Percentiles rank a stretch among this genome's conserved stretches.
Conservation (phyloP, 2,797 vertebrate genomes). For the Gephyroberyx darwinii region DNA sequence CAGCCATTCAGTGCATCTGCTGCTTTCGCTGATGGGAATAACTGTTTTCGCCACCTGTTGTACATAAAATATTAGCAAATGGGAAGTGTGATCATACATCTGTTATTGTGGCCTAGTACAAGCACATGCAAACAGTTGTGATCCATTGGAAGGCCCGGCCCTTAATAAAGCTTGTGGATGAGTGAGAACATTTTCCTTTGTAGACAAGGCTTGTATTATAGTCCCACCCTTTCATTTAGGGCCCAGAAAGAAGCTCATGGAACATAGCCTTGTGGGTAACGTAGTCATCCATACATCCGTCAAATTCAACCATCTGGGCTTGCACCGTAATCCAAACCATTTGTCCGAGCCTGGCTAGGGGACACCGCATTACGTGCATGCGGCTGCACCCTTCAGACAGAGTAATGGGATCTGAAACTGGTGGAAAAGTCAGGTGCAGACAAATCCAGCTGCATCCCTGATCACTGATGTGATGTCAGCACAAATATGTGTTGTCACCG, state of each 20-base stretch:
- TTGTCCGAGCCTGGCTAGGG: constrained; percentile 7
- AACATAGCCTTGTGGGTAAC: constrained; percentile 7
- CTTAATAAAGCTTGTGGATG: background rate
- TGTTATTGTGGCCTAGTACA: background rate
- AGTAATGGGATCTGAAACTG: constrained; percentile 43
- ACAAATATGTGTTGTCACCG: constrained; percentile 43
- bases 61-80: background rate
- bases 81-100: background rate
- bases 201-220: constrained; percentile 20
- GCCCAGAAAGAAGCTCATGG: background rate
- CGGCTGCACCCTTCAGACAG: constrained; percentile 52
- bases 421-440: constrained; percentile 17
- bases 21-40: background rate
- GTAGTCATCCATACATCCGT: constrained; percentile 39
- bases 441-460: constrained; percentile 27
- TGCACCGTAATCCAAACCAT: constrained; percentile 42
- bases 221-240: too few species aligned
- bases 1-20: background rate
- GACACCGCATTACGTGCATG: constrained; percentile 28
- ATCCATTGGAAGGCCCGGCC: too few species aligned
- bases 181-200: constrained; percentile 24
- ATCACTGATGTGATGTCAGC: constrained; percentile 49
- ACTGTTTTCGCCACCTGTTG: background rate
- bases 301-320: constrained; percentile 51
- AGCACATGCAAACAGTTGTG: background rate